phyloP scores from a whole-genome alignment of 2,797 vertebrate genomes.

The Aldrovandia affinis region DNA sequence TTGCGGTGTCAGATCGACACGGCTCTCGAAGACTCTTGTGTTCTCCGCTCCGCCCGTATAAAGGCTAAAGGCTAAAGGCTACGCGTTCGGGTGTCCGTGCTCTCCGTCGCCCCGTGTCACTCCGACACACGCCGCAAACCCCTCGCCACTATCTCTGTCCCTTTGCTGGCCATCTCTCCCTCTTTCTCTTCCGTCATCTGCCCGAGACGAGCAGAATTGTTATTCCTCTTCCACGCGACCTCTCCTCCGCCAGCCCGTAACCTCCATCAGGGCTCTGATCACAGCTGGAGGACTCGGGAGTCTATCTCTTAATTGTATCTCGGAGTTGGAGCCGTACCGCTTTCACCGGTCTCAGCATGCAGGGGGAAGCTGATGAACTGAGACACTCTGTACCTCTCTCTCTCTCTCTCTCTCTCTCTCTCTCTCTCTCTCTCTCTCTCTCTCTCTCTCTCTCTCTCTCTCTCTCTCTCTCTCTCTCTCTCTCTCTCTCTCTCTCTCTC shows the following conservation, averaged over 20 bases:
- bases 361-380: slow-evolving; percentile 47
- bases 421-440: not conserved
- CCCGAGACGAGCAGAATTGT: slow-evolving; percentile 1
- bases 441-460: slow-evolving; percentile 12
- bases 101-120: not conserved
- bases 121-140: not conserved
- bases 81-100: not conserved
- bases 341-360: slow-evolving; percentile 37
- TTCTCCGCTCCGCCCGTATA: not conserved
- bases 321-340: slow-evolving; percentile 36
- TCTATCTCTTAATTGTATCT: slow-evolving; percentile 56
- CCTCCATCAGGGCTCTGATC: slow-evolving; percentile 38
- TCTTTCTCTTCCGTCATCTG: slow-evolving; percentile 30
- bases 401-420: slow-evolving; percentile 1
- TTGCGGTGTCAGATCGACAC: slow-evolving; percentile 3
- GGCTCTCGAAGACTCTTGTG: not conserved
- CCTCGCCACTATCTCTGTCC: not conserved
- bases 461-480: not conserved
- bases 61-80: slow-evolving; percentile 9
- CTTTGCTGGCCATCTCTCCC: slow-evolving; percentile 10
- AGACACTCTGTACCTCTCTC: slow-evolving; percentile 9
- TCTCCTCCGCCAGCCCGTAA: slow-evolving; percentile 27
- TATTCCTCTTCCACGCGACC: slow-evolving; percentile 31
- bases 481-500: not conserved
- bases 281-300: slow-evolving; percentile 35